phyloP scores from a whole-genome alignment of 2,888 invertebrate species.

The Leptogaster cylindrica region DNA sequence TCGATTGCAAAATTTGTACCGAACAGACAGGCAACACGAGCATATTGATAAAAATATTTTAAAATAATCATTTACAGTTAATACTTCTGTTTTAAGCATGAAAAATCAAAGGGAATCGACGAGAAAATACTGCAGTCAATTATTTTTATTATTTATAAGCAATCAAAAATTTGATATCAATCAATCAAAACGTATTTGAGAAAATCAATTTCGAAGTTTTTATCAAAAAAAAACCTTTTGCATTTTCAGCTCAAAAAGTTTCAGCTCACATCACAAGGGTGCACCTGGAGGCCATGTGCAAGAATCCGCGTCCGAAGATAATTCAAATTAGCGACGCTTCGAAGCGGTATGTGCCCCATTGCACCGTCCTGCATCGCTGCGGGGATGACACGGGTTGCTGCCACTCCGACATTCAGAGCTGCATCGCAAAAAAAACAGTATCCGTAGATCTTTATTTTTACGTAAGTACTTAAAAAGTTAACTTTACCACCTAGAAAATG shows the following conservation, averaged over 20 bases:
- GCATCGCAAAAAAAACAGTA: constrained; percentile 72
- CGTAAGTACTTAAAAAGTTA: constrained; percentile 51
- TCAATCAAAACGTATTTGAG: too few relatives aligned
- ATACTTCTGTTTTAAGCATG: too few relatives aligned
- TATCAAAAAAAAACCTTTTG: constrained; percentile 3
- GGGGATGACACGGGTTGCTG: constrained; percentile 89
- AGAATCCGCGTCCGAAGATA: constrained; percentile 54
- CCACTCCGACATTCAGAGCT: constrained; percentile 70
- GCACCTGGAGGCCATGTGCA: constrained; percentile 52
- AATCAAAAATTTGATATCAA: too few relatives aligned
- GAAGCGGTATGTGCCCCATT: constrained; percentile 80
- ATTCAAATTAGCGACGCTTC: constrained; percentile 61
- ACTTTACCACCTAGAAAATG: too few relatives aligned
- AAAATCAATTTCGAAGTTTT: neutral
- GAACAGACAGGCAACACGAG: too few relatives aligned
- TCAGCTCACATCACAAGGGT: constrained; percentile 52
- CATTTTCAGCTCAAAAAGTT: constrained; percentile 52
- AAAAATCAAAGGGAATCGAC: too few relatives aligned
- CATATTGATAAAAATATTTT: too few relatives aligned
- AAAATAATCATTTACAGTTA: too few relatives aligned
- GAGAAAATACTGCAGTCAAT: too few relatives aligned
- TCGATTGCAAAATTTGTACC: too few relatives aligned
- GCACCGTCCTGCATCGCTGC: constrained; percentile 85
- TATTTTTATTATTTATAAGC: too few relatives aligned
- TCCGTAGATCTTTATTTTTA: constrained; percentile 55